Percentiles rank a stretch among this genome's conserved stretches.
phyloP scores from a whole-genome alignment of 1,140 invertebrate genomes.

The Gryon sp. region DNA sequence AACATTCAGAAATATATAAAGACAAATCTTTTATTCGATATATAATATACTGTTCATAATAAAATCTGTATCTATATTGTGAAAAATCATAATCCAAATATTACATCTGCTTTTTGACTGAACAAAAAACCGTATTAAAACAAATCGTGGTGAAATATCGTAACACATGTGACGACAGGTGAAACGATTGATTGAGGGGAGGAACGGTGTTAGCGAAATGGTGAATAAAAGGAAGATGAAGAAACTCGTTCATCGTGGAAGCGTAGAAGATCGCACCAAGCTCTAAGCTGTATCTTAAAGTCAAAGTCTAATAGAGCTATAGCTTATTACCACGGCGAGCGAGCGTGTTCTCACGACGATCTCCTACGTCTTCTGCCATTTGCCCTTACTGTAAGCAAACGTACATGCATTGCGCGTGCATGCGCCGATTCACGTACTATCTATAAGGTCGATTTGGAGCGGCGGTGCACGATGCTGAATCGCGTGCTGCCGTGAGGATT shows the following conservation, averaged over 20 bases:
- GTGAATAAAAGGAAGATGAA: slow-evolving; percentile 9
- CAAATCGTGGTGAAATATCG: too few species aligned
- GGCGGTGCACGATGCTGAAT: slow-evolving; percentile 47
- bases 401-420: slow-evolving; percentile 51
- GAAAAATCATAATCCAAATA: too few species aligned
- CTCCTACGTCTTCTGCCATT: slow-evolving; percentile 56
- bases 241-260: slow-evolving; percentile 40
- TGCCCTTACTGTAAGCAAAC: slow-evolving; percentile 56
- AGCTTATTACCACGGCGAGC: slow-evolving; percentile 66
- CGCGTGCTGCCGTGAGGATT: slow-evolving; percentile 47
- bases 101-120: too few species aligned
- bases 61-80: too few species aligned
- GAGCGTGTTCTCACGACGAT: slow-evolving; percentile 70
- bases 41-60: too few species aligned
- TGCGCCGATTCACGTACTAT: slow-evolving; percentile 32
- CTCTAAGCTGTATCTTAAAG: slow-evolving; percentile 21
- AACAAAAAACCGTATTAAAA: too few species aligned
- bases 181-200: slow-evolving; percentile 22
- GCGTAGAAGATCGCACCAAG: slow-evolving; percentile 38
- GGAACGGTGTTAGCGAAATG: neutral
- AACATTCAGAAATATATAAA: too few species aligned
- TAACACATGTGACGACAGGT: slow-evolving; percentile 21
- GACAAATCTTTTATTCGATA: too few species aligned
- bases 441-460: slow-evolving; percentile 51
- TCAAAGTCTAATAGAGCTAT: slow-evolving; percentile 68